These are phyloP conservation scores for Neotragus moschatus DNA, from an alignment of 2,113 vertebrate genomes.

Conservation along the genomic window DNA sequence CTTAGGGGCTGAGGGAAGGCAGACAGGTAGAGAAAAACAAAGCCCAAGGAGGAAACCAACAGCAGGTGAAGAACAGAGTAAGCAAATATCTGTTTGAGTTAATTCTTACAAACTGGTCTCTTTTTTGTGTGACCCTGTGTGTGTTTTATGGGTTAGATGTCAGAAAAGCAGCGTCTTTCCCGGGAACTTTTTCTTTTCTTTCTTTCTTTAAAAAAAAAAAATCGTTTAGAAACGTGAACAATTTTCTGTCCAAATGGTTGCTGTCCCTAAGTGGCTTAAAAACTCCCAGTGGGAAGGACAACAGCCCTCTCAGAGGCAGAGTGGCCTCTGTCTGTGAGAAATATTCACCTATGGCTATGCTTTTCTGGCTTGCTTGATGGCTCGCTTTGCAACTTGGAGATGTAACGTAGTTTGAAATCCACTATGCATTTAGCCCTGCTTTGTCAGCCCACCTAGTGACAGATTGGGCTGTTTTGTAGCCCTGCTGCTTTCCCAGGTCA, in stretches of 20 bases:
- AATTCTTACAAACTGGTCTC: conserved; percentile 19
- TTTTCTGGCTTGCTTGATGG: conserved; percentile 76
- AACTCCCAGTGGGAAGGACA: conserved; percentile 81
- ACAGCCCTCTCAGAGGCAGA: conserved; percentile 78
- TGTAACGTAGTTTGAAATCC: conserved; percentile 72
- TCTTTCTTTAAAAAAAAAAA: conserved; percentile 64
- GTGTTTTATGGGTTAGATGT: conserved; percentile 74
- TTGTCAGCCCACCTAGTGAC: conserved; percentile 66
- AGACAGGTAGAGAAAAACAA: not conserved
- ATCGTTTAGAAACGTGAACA: conserved; percentile 66
- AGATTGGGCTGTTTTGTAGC: conserved; percentile 59
- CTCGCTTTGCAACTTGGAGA: conserved; percentile 74
- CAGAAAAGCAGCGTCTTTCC: conserved; percentile 78
- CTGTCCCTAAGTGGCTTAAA: conserved; percentile 79
- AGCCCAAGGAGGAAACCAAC: not conserved
- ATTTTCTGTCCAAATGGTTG: conserved; percentile 82
- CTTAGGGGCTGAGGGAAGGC: no score
- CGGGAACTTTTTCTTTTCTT: conserved; percentile 56
- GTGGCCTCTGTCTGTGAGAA: conserved; percentile 75
- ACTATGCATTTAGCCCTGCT: conserved; percentile 62
- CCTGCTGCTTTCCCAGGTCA: conserved; percentile 58
- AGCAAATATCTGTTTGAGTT: conserved; percentile 6
- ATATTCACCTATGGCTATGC: conserved; percentile 63
- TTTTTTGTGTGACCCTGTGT: conserved; percentile 17
- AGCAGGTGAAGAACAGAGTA: not conserved